Conservation (phyloP, 2,888 invertebrate genomes). For the Aquatica leii region DNA sequence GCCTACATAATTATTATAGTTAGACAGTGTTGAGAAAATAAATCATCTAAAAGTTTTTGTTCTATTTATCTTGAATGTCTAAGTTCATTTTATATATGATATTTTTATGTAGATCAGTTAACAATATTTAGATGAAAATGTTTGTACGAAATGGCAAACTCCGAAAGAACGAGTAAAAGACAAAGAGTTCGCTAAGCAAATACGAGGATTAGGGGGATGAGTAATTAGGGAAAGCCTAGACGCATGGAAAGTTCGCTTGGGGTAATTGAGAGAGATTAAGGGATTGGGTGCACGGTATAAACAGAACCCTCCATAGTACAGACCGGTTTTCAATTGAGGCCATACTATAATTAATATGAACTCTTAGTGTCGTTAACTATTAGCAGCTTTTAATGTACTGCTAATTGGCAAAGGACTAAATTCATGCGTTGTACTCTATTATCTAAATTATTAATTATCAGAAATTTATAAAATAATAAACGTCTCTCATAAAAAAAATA, state of each 20-base stretch:
- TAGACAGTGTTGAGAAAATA: too few relatives aligned
- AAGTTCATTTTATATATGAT: too few relatives aligned
- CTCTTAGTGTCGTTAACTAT: slow-evolving; percentile 50
- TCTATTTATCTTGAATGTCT: too few relatives aligned
- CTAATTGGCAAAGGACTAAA: slow-evolving; percentile 42
- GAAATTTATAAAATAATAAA: too few relatives aligned
- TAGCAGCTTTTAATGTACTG: slow-evolving; percentile 48
- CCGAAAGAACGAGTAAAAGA: slow-evolving; percentile 46
- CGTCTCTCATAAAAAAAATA: too few relatives aligned
- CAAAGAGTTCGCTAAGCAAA: slow-evolving; percentile 41
- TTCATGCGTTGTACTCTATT: background rate
- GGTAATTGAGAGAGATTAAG: slow-evolving; percentile 59
- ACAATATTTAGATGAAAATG: slow-evolving; percentile 5
- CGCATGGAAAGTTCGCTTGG: slow-evolving; percentile 48
- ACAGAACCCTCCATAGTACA: slow-evolving; percentile 54
- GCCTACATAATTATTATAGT: too few relatives aligned
- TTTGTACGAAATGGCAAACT: slow-evolving; percentile 45
- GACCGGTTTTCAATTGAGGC: slow-evolving; percentile 57
- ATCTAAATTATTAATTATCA: too few relatives aligned
- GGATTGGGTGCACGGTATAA: slow-evolving; percentile 58
- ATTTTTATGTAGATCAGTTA: slow-evolving; percentile 7
- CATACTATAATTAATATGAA: slow-evolving; percentile 58
- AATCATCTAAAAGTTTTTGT: too few relatives aligned
- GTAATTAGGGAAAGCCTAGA: slow-evolving; percentile 45
- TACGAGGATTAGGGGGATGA: slow-evolving; percentile 36